Evolutionary conservation across 2,888 invertebrate genomes (phyloP).

Genomic region (Lasioglossum malachurum): DNA sequence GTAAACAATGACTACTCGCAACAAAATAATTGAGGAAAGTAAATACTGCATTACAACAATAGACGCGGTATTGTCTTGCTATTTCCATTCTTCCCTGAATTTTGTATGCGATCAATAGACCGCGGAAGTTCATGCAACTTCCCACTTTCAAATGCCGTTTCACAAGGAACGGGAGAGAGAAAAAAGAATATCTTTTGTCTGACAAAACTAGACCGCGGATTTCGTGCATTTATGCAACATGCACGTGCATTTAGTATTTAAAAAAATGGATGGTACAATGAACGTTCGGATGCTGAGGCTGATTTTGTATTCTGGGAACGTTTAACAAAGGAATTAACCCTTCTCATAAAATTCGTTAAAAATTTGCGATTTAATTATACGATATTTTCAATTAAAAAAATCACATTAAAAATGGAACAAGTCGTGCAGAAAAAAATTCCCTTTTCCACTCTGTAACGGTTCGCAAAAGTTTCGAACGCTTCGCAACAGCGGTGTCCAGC

Average conservation of each 20-base stretch:
- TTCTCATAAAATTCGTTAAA: neutral
- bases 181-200: neutral
- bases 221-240: neutral
- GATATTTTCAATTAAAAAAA: neutral
- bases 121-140: slow-evolving; percentile 5
- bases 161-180: neutral
- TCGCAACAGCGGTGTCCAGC: neutral
- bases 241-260: neutral
- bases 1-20: neutral
- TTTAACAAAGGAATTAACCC: neutral
- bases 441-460: neutral
- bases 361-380: neutral
- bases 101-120: slow-evolving; percentile 3
- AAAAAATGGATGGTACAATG: neutral
- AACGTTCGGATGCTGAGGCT: neutral
- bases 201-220: neutral
- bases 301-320: neutral
- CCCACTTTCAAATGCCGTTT: neutral
- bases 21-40: neutral
- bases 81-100: neutral
- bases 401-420: neutral
- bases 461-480: neutral
- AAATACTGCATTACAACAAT: neutral
- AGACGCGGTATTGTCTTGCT: neutral
- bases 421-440: neutral